Conservation (phyloP, 2,888 invertebrate species). For the Diogma glabrata region DNA sequence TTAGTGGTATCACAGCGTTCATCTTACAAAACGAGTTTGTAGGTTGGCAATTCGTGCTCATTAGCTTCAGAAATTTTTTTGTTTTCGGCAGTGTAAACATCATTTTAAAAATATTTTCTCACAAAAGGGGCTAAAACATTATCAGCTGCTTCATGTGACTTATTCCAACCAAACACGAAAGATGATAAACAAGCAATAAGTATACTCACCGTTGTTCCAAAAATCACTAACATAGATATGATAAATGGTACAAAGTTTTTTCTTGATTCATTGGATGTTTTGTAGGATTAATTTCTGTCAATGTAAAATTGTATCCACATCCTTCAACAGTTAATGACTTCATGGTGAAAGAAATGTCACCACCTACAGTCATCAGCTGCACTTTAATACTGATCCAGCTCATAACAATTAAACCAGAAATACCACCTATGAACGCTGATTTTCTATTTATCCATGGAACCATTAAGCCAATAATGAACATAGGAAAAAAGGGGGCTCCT, state of each 20-base stretch:
- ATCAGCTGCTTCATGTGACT: background rate
- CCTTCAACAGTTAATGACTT: no score
- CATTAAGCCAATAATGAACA: conserved; percentile 56
- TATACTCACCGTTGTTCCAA: conserved; percentile 40
- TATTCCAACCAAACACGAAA: conserved; percentile 22
- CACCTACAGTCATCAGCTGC: no score
- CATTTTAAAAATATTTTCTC: conserved; percentile 1
- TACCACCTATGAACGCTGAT: conserved; percentile 53
- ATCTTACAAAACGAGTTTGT: no score
- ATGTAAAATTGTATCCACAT: conserved; percentile 30
- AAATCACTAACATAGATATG: conserved; percentile 57
- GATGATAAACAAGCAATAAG: conserved; percentile 38
- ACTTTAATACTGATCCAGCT: conserved; percentile 51
- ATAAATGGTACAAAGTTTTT: conserved; percentile 49
- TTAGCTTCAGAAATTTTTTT: no score
- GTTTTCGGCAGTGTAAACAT: no score
- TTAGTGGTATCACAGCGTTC: no score
- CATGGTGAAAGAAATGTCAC: no score
- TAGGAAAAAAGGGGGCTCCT: conserved; percentile 56
- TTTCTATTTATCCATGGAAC: conserved; percentile 36
- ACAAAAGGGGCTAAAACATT: background rate
- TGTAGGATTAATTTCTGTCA: conserved; percentile 15
- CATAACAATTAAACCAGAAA: conserved; percentile 45
- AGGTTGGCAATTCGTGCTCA: no score
- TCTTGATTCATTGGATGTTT: background rate